A percentile compares a stretch with the other conserved stretches of the same genome.
Evolutionary conservation across 2,113 vertebrate species (phyloP).

Genomic region (Microcebus lehilahytsara): DNA sequence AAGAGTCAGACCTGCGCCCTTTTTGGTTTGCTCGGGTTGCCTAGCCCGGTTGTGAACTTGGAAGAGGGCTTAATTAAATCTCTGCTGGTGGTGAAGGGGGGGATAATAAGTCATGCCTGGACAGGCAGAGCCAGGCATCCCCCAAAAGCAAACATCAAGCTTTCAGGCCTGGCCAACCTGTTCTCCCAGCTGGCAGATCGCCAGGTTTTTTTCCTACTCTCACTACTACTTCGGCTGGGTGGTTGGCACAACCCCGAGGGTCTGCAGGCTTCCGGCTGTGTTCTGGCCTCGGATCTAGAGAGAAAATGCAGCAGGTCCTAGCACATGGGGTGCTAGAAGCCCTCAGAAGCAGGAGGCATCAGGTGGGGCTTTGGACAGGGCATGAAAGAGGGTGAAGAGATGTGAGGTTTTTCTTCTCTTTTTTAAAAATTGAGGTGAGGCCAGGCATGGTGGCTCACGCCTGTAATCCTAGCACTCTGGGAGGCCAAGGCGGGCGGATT

Average conservation of each 20-base stretch:
- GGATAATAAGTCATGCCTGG: too few relatives aligned
- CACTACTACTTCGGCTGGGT: background rate
- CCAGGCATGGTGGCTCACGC: too few relatives aligned
- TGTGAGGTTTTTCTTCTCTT: too few relatives aligned
- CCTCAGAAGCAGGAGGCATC: background rate
- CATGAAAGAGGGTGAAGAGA: background rate
- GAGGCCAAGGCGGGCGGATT: too few relatives aligned
- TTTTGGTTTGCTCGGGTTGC: background rate
- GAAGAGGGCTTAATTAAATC: background rate
- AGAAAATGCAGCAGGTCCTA: background rate
- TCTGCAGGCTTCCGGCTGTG: background rate
- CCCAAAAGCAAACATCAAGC: background rate
- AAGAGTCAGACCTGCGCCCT: background rate
- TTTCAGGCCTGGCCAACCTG: background rate
- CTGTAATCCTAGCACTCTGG: too few relatives aligned
- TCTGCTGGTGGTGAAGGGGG: background rate
- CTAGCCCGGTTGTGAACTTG: background rate
- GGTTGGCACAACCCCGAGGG: background rate
- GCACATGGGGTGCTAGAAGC: accelerated
- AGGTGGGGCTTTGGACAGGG: background rate
- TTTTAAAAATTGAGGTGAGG: background rate
- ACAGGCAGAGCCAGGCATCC: background rate
- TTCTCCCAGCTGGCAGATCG: background rate
- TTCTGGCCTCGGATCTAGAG: background rate
- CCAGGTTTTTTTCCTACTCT: too few relatives aligned